phyloP scores from a whole-genome alignment of 1,140 invertebrate species.

The Camponotus vicinus region DNA sequence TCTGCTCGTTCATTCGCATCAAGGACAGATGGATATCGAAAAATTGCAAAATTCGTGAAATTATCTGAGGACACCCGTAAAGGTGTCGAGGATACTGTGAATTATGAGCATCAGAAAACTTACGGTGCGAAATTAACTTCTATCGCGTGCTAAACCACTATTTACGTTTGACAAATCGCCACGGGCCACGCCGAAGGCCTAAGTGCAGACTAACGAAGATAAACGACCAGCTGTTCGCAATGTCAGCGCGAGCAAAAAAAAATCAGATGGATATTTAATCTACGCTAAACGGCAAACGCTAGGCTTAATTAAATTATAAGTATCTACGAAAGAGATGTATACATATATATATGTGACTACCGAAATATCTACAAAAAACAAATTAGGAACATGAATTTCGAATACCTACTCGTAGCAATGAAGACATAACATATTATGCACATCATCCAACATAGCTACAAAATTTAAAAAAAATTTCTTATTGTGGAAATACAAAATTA shows the following conservation, averaged over 20 bases:
- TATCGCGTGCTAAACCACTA: conserved; percentile 19
- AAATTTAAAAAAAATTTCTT: neutral
- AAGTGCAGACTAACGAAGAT: conserved; percentile 61
- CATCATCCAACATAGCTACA: neutral
- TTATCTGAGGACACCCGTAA: conserved; percentile 18
- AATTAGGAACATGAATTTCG: neutral
- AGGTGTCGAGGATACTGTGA: conserved; percentile 48
- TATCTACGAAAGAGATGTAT: neutral
- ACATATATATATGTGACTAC: neutral
- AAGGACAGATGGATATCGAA: conserved; percentile 35
- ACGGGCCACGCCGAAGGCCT: conserved; percentile 26
- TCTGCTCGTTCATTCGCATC: conserved; percentile 13
- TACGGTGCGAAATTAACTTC: conserved; percentile 9
- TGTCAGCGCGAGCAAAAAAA: conserved; percentile 26
- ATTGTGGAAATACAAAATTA: neutral
- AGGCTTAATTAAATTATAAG: conserved; percentile 62
- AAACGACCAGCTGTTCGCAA: conserved; percentile 53
- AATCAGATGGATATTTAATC: conserved; percentile 32
- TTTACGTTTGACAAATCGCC: conserved; percentile 53
- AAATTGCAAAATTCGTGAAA: conserved; percentile 47
- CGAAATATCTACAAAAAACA: neutral
- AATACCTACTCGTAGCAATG: neutral
- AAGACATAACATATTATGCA: neutral
- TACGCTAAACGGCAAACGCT: conserved; percentile 32
- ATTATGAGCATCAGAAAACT: conserved; percentile 20